These are phyloP conservation scores for Cebidichthys violaceus DNA, from an alignment of 2,113 vertebrate genomes.

Conservation along the genomic window DNA sequence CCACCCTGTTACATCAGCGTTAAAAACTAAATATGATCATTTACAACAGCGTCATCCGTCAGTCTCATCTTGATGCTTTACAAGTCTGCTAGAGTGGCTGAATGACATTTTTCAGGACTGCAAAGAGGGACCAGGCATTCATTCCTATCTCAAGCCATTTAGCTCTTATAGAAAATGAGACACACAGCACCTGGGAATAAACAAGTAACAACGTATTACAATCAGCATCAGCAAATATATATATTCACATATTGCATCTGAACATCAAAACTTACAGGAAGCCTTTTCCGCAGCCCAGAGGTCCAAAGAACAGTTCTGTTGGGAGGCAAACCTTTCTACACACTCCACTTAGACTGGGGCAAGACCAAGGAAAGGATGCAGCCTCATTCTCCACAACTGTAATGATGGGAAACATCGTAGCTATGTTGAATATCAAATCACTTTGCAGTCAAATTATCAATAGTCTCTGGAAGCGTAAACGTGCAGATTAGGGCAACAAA, in stretches of 20 bases:
- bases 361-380: conserved; percentile 80
- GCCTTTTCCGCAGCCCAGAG: conserved; percentile 82
- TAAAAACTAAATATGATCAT: conserved; percentile 17
- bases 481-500: background rate
- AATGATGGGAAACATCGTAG: conserved; percentile 16
- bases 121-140: background rate
- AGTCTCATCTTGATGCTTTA: conserved; percentile 21
- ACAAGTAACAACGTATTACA: conserved; percentile 6
- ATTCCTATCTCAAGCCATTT: conserved; percentile 11
- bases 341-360: conserved; percentile 78
- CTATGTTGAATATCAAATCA: background rate
- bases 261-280: conserved; percentile 75
- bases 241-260: background rate
- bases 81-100: background rate
- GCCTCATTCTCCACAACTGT: conserved; percentile 77
- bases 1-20: conserved; percentile 24
- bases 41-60: conserved; percentile 3
- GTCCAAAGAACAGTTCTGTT: conserved; percentile 83
- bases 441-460: background rate
- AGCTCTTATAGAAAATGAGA: conserved; percentile 79
- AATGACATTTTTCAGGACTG: conserved; percentile 3
- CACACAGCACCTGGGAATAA: conserved; percentile 80
- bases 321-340: conserved; percentile 82
- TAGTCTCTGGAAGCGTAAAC: background rate
- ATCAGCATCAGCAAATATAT: background rate